Conservation (phyloP, 2,113 vertebrate species). For the Engystomops pustulosus region DNA sequence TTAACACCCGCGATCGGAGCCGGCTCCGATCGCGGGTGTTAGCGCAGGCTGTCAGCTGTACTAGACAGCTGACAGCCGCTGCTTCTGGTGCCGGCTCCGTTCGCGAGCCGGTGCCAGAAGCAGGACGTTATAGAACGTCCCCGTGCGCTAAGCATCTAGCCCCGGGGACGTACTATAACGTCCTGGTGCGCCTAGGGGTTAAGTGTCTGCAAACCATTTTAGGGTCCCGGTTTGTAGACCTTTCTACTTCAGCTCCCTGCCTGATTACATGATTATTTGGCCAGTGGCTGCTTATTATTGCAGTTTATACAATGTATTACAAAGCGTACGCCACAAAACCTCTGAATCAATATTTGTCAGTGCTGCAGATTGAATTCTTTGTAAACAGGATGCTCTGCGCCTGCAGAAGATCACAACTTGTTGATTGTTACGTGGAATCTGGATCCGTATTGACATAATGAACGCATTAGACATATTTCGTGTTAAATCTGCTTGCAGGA, state of each 20-base stretch:
- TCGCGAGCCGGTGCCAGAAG: too few relatives aligned
- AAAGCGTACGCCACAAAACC: not conserved
- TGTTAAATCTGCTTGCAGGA: not conserved
- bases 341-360: conserved; percentile 16
- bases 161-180: too few relatives aligned
- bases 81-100: too few relatives aligned
- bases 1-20: too few relatives aligned
- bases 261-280: not conserved
- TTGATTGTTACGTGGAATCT: not conserved
- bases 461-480: not conserved
- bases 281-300: not conserved
- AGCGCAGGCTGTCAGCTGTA: too few relatives aligned
- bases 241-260: not conserved
- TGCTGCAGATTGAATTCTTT: not conserved
- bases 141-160: too few relatives aligned
- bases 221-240: too few relatives aligned
- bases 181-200: too few relatives aligned
- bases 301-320: not conserved
- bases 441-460: not conserved
- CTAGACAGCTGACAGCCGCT: too few relatives aligned
- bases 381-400: not conserved
- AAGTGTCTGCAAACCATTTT: too few relatives aligned
- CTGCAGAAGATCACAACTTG: conserved; percentile 1
- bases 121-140: too few relatives aligned
- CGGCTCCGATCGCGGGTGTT: too few relatives aligned